Conservation (phyloP, 2,797 vertebrate genomes). For the Xiphorhynchus erythropygius region DNA sequence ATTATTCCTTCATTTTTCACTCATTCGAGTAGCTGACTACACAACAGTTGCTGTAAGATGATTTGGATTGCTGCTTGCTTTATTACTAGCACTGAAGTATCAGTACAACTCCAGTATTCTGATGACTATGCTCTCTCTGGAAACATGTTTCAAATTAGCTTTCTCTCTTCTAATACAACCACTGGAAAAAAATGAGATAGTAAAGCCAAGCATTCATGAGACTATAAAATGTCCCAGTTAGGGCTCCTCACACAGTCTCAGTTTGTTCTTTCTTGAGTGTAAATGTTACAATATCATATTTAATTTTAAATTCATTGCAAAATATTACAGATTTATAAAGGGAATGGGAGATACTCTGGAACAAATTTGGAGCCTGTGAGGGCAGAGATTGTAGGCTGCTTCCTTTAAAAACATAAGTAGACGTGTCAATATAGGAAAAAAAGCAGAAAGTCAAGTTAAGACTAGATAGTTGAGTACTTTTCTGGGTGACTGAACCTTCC, state of each 20-base stretch:
- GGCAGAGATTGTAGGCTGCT: background rate
- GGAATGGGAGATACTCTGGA: background rate
- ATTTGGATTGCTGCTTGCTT: background rate
- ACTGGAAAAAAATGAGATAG: background rate
- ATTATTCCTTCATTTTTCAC: background rate
- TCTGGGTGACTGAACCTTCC: background rate
- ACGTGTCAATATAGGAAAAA: background rate
- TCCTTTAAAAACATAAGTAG: background rate
- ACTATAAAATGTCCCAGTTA: background rate
- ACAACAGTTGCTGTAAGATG: background rate
- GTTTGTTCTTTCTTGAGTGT: background rate
- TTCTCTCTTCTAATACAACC: background rate
- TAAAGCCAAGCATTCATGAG: background rate
- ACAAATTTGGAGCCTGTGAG: background rate
- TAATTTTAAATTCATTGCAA: background rate
- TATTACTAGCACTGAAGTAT: background rate
- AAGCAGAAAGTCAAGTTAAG: background rate
- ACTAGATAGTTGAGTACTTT: background rate
- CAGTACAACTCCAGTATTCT: background rate
- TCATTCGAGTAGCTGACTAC: background rate
- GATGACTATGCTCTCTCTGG: background rate
- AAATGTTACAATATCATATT: background rate
- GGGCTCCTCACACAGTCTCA: background rate
- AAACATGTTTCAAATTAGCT: background rate
- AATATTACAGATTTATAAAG: background rate